Percentiles rank a stretch among this genome's conserved stretches.
Conservation (phyloP, 1,140 invertebrate species). For the Pseudoatta argentina region DNA sequence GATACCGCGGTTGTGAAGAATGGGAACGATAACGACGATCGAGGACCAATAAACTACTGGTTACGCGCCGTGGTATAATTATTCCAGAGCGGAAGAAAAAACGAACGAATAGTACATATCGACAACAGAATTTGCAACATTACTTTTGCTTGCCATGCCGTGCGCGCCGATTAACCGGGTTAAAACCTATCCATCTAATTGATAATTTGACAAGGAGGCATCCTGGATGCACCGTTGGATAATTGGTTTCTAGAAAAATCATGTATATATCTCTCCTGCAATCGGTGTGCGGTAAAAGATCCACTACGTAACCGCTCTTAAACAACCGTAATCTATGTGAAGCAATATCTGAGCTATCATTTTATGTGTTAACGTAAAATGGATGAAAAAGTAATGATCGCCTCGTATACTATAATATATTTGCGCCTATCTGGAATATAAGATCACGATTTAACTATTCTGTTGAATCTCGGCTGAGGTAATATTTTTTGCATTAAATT, state of each 20-base stretch:
- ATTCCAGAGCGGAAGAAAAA: conserved; percentile 60
- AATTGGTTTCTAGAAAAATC: conserved; percentile 56
- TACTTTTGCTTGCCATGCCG: conserved; percentile 18
- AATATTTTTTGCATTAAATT: too few relatives aligned
- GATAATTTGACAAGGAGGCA: conserved; percentile 56
- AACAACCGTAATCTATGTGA: conserved; percentile 37
- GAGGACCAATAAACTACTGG: conserved; percentile 65
- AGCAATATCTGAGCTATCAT: conserved; percentile 49
- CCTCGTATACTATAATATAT: neutral
- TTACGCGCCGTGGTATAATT: conserved; percentile 64
- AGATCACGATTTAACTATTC: neutral
- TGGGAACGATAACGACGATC: conserved; percentile 68
- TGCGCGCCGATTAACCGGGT: conserved; percentile 33
- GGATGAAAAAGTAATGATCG: neutral
- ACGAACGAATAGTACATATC: conserved; percentile 38
- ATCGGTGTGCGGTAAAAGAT: conserved; percentile 9
- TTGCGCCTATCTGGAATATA: neutral
- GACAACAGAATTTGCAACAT: conserved; percentile 47
- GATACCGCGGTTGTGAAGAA: conserved; percentile 70
- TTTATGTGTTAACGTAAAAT: conserved; percentile 23
- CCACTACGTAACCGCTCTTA: conserved; percentile 33
- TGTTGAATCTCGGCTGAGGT: too few relatives aligned
- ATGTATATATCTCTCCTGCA: neutral
- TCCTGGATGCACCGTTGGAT: conserved; percentile 38
- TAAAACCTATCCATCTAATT: conserved; percentile 49